phyloP scores from a whole-genome alignment of 2,113 vertebrate species.

The Poeciliopsis retropinna region DNA sequence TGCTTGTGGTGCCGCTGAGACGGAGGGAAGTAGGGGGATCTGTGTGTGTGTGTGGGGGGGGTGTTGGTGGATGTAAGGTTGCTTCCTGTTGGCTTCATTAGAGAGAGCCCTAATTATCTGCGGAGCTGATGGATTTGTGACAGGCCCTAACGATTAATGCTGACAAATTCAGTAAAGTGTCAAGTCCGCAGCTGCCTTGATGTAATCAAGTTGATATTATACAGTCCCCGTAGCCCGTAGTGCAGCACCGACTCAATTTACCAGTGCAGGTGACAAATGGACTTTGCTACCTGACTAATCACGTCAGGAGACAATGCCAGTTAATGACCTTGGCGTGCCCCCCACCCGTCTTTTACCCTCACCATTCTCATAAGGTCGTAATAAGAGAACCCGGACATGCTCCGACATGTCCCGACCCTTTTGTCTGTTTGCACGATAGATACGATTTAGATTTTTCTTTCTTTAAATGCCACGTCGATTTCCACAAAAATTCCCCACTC shows the following conservation, averaged over 20 bases:
- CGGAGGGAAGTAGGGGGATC: not conserved
- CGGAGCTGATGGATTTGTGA: conserved; percentile 99
- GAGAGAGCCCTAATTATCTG: conserved; percentile 99
- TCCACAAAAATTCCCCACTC: conserved; percentile 20
- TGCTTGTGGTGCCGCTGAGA: conserved; percentile 53
- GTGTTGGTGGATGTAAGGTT: conserved; percentile 76
- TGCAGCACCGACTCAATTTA: conserved; percentile 83
- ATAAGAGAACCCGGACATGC: conserved; percentile 76
- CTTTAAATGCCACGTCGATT: not conserved
- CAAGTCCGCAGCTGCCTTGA: conserved; percentile 99
- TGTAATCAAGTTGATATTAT: conserved; percentile 99
- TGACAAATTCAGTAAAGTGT: conserved; percentile 99
- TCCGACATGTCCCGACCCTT: conserved; percentile 7
- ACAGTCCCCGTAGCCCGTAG: conserved; percentile 90
- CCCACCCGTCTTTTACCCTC: conserved; percentile 64
- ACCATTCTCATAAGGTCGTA: conserved; percentile 83
- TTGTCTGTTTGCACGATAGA: conserved; percentile 18
- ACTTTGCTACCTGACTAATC: conserved; percentile 99
- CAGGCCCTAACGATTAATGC: conserved; percentile 99
- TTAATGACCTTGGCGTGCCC: conserved; percentile 93
- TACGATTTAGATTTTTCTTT: conserved; percentile 1
- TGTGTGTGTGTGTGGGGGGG: too few relatives aligned
- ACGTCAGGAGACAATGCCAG: conserved; percentile 98
- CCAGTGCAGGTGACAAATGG: conserved; percentile 97
- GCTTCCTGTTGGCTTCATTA: conserved; percentile 96